Evolutionary conservation across 2,888 invertebrate genomes (phyloP), one percentile per base, ranked within the genome.

Genomic region (Temnothorax unifasciatus): DNA sequence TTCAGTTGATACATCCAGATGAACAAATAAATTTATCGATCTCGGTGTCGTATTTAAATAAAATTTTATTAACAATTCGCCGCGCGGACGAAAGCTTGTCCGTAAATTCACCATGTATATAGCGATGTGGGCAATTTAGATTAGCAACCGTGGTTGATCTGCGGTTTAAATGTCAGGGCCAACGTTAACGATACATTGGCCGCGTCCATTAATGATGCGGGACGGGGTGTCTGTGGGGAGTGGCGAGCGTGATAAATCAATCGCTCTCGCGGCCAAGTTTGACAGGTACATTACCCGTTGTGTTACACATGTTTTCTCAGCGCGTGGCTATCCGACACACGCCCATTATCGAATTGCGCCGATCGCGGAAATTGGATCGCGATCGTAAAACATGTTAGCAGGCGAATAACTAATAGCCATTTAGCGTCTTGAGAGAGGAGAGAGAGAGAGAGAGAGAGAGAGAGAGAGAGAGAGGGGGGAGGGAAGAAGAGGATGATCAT

Each of bases 391-490:
- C 44, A 29, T 74, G 74, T 25, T 59, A 18, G 9, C 59, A 13
- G 50, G 44, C 29, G 73, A 59, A 66, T 66, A 74, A 66, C 52
- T 82, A 84, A 84, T 84, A 74, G 50, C 54, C 74, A 34, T 82
- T 81, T 82, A 66, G 41, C 52, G 9, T 82, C 84, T 82, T 82
- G 66, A 82, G 66, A 50, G 50, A 73, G n/a, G 34, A 34, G 34
- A 34, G 34, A 34, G 34, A 34, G 54, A 54, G 25, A 63, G n/a
- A 15, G n/a, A n/a, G 15, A n/a, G 3, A 25, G 13, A 21, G 21
- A 18, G 61, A 59, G 59, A 52, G 38, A 61, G 21, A 9, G n/a
- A 18, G 15, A n/a, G 2, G 29, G 4, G 50, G 0, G 38, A 3
- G 6, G 21, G 2, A n/a, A n/a, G 21, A 41, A 44, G 13, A 57